Base-by-base conservation (phyloP, 2,113 vertebrate species). In the Suricata suricatta region DNA sequence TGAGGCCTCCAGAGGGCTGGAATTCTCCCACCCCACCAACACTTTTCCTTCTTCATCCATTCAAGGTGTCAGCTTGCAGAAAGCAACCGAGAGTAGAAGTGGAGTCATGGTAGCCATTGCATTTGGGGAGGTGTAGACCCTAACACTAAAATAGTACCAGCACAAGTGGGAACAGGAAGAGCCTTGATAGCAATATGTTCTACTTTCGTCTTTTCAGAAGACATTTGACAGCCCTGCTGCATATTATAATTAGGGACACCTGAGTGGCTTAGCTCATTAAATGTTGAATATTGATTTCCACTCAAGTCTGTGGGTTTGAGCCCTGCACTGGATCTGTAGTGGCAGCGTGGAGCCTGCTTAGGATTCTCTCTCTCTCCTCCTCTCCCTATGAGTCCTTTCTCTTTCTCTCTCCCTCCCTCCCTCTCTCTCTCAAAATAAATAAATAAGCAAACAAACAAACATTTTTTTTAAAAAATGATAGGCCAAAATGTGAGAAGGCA, bases 121-220 rank as follows among this genome's bases (percentile, higher is more conserved):
- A 9, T 50, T 31, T 27, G 19, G 41, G 85, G 35, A 90, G 13
- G 2, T 14, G 2, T 7, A 3, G 14, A n/a, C 44, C 77, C 47
- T 76, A 31, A 57, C 7, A 90, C 23, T 14, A 33, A 94, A 41
- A 47, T 21, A 25, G 3, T 6, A 7, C 1, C 33, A 54, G 47
- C 47, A 38, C 2, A 41, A 7, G 0, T 0, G 14, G 11, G 82
- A 16, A n/a, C 1, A 33, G 52, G 33, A 63, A 44, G 27, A 74
- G 4, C 1, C 16, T 47, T 1, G 3, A 8, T 0, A n/a, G 9
- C 8, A 50, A 5, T 3, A 16, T 3, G 3, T 10, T 54, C 52
- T 41, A 14, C 5, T n/a, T 44, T n/a, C 29, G 5, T 54, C n/a
- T 74, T 54, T 60, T 27, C 7, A 54, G 23, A 13, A 85, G 31